phyloP scores from a whole-genome alignment of 2,888 invertebrate genomes.

The Dorcus hopei region DNA sequence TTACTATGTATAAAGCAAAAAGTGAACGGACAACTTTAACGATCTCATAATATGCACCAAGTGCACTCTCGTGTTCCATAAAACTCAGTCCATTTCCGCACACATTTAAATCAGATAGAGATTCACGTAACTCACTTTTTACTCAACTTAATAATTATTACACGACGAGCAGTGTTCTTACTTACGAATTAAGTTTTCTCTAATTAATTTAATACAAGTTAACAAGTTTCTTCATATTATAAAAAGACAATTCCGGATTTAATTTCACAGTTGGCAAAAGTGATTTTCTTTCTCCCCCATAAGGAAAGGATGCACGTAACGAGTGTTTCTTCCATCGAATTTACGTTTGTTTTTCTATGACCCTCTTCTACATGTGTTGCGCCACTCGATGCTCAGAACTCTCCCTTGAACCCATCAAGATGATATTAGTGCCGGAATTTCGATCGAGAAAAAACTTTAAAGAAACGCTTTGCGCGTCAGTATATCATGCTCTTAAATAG shows the following conservation, averaged over 20 bases:
- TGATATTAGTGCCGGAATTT: constrained; percentile 37
- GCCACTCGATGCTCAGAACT: constrained; percentile 16
- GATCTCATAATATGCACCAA: no score
- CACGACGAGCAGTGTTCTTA: no score
- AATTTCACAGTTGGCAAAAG: background rate
- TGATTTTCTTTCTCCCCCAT: background rate
- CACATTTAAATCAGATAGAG: no score
- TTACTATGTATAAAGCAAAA: no score
- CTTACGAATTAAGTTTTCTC: no score
- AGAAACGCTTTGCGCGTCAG: constrained; percentile 33
- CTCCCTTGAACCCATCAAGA: constrained; percentile 31
- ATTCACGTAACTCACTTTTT: no score
- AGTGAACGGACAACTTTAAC: no score
- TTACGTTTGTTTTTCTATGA: constrained; percentile 32
- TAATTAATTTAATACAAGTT: no score
- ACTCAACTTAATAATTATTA: no score
- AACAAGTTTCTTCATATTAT: no score
- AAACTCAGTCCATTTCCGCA: no score
- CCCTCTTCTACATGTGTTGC: constrained; percentile 38
- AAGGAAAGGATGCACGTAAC: constrained; percentile 28
- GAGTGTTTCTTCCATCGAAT: constrained; percentile 27
- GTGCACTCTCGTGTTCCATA: no score
- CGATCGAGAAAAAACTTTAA: constrained; percentile 39
- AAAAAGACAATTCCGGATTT: background rate
- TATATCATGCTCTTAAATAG: constrained; percentile 15